These are phyloP conservation scores for Temnothorax curvispinosus DNA, from an alignment of 1,140 invertebrate species.

Conservation along the genomic window DNA sequence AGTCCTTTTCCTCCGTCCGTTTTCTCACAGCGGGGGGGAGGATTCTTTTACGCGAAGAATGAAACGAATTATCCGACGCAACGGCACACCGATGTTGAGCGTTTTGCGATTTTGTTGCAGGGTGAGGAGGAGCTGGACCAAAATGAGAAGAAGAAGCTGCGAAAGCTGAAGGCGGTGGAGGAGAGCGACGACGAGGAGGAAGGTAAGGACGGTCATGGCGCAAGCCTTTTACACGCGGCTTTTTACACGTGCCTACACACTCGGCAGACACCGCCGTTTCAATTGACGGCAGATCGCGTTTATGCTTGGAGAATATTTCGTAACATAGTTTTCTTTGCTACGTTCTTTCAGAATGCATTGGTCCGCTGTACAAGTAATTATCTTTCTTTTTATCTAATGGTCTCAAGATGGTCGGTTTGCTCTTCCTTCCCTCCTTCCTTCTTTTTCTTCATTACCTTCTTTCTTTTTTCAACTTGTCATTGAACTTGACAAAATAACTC, in stretches of 20 bases:
- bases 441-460: too few species aligned
- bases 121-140: conserved; percentile 89
- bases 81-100: neutral
- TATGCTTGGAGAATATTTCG: neutral
- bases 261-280: neutral
- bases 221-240: neutral
- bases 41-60: too few species aligned
- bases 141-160: conserved; percentile 88
- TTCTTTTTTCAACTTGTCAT: neutral
- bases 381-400: neutral
- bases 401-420: neutral
- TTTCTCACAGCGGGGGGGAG: neutral
- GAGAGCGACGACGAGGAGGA: conserved; percentile 89
- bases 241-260: neutral
- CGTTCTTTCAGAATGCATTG: neutral
- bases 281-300: neutral
- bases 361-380: neutral
- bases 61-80: neutral
- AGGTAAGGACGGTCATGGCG: conserved; percentile 34
- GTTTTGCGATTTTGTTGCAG: conserved; percentile 70
- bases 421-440: neutral
- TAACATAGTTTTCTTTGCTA: neutral
- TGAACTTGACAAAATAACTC: neutral
- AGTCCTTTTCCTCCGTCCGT: conserved; percentile 73
- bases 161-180: conserved; percentile 88